Evolutionary conservation across 2,888 invertebrate species (phyloP), one percentile per base, ranked within the genome.

Genomic region (Tinea semifulvella): DNA sequence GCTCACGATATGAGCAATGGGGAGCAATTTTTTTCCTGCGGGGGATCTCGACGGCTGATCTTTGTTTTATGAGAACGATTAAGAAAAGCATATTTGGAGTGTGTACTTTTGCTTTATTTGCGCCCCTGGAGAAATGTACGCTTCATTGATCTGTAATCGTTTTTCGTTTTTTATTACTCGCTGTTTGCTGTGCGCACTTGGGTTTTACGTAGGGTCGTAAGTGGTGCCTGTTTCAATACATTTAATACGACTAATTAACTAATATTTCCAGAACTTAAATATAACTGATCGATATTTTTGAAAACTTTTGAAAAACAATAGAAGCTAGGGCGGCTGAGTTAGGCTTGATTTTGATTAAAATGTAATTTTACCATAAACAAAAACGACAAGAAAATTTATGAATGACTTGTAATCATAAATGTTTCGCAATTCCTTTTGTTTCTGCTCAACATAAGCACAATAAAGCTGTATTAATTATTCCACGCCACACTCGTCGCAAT

Each of bases 61-160:
- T 80, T 79, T 80, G 80, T 80, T 80, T 80, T 80, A 80, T 76
- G 80, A 79, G 80, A 79, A 79, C 80, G 80, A 80, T 80, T 80
- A 80, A 80, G 80, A 80, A 80, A 80, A 77, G 79, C 80, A 80
- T 80, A 80, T 80, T 80, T 79, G 77, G 74, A 80, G 79, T 77
- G 75, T 76, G 77, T 74, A 76, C 71, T 70, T 62, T 61, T 73
- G 69, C 71, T 76, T 80, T 77, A 77, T 79, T 77, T 75, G 71
- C 66, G 71, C 68, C 68, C 65, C 59, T 67, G 71, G 72, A 79
- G 77, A 73, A 68, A 72, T 60, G 60, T 61, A 69, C 66, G 80
- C 77, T 74, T 79, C 80, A 80, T 80, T 80, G 80, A 72, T 74
- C 76, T 65, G 75, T 74, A 76, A 79, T 80, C 79, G 79, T 76